These are phyloP conservation scores for Carlito syrichta DNA, from an alignment of 2,113 vertebrate genomes.

Conservation along the genomic window DNA sequence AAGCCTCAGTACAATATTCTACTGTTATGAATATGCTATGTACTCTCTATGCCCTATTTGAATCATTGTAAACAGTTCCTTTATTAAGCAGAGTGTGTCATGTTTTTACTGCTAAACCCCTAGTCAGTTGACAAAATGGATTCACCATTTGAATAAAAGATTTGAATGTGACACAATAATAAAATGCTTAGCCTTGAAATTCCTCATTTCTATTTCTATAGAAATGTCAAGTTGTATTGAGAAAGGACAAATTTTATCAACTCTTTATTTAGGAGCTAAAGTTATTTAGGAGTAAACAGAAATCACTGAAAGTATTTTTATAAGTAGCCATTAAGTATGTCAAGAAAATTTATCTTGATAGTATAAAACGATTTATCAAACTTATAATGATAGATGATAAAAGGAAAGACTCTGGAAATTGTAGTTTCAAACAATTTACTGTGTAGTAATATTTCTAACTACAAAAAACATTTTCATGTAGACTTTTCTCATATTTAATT, in stretches of 20 bases:
- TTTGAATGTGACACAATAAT: background rate
- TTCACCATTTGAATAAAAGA: background rate
- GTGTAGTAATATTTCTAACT: background rate
- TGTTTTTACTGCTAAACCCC: background rate
- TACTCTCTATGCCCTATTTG: no score
- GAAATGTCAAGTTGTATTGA: slow-evolving; percentile 13
- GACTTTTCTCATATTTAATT: background rate
- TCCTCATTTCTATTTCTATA: slow-evolving; percentile 55
- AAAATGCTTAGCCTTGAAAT: slow-evolving; percentile 25
- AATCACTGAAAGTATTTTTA: slow-evolving; percentile 48
- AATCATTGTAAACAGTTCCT: background rate
- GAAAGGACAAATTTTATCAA: slow-evolving; percentile 58
- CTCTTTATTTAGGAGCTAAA: slow-evolving; percentile 67
- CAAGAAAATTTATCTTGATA: slow-evolving; percentile 17
- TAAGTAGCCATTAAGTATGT: slow-evolving; percentile 6
- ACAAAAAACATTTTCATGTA: background rate
- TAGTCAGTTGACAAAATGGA: background rate
- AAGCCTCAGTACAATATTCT: background rate
- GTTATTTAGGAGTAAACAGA: slow-evolving; percentile 69
- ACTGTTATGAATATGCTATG: background rate
- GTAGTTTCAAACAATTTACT: background rate
- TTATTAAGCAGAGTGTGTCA: background rate
- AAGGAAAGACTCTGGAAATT: background rate
- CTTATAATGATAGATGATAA: background rate
- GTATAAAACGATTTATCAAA: slow-evolving; percentile 36